Base-by-base conservation (phyloP, 2,888 invertebrate species). In the Lochmaea crataegi region DNA sequence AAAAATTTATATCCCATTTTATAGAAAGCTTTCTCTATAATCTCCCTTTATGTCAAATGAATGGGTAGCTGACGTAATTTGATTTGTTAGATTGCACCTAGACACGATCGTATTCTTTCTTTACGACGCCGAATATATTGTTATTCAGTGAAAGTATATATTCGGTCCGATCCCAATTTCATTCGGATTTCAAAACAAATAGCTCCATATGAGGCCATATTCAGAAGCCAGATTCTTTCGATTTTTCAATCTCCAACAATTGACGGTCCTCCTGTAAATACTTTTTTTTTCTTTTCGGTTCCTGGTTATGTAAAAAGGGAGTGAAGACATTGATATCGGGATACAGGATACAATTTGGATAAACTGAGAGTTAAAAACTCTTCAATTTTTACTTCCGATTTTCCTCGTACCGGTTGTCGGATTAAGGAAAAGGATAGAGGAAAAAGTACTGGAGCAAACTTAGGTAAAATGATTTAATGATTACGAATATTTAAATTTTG, bases 61-160 rank as follows among this genome's bases (percentile, higher is more conserved):
- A 71, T 65, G 58, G 12, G 73, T 60, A 53, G 51, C n/a, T 73
- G 73, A 73, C 73, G 73, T 65, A 65, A 73, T 69, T 73, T 73
- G 68, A 73, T 73, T 73, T 73, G 73, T 69, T 73, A 65, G 73
- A 73, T 73, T 69, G 68, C 73, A 73, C 69, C 73, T 69, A 73
- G 65, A 73, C 69, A 69, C 69, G 65, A 68, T 73, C 73, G 65
- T 60, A 60, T 69, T 56, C 65, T 26, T 41, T 69, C 69, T 73
- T 73, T 69, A 65, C 53, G 65, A 53, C 22, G 38, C 69, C 64
- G 18, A 26, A 68, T 72, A 65, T 72, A 65, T 65, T 72, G 72
- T 68, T 68, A 72, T 72, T 72, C 65, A 68, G 64, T 48, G 68
- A 68, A 68, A 72, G 72, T 68, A 64, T 65, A 53, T n/a, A n/a